These are phyloP conservation scores for Phyllotis vaccarum DNA, from an alignment of 2,797 vertebrate genomes.

Conservation along the genomic window DNA sequence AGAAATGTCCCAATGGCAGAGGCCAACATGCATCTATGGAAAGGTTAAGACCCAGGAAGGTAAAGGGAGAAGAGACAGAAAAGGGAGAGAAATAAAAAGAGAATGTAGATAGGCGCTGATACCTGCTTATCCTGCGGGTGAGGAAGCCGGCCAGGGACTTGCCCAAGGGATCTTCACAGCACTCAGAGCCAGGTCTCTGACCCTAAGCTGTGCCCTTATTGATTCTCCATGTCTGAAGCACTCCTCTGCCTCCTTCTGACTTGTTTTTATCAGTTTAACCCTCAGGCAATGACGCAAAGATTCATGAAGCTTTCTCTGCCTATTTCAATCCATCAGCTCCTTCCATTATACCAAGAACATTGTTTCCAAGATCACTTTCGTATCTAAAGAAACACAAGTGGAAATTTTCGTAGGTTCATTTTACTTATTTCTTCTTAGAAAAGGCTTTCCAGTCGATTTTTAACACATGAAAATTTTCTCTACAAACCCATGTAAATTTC, in stretches of 20 bases:
- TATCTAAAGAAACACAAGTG: neutral
- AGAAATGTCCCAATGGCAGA: neutral
- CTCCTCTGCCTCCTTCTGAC: neutral
- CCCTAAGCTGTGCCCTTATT: neutral
- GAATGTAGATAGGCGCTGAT: no score
- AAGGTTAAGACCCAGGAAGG: neutral
- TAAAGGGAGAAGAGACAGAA: neutral
- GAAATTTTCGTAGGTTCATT: neutral
- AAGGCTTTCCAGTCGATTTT: conserved; percentile 2
- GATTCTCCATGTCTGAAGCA: neutral
- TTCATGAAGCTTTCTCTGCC: neutral
- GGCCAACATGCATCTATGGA: neutral
- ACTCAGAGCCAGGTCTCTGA: neutral
- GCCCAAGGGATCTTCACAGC: neutral
- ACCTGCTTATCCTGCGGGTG: neutral
- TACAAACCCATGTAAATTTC: neutral
- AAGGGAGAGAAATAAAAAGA: neutral
- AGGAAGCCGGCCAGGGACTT: neutral
- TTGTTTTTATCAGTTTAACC: neutral
- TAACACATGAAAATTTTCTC: neutral
- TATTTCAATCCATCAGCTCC: neutral
- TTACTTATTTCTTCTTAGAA: neutral
- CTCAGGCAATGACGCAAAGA: neutral
- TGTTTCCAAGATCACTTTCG: neutral
- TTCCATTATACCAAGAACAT: neutral